phyloP scores from a whole-genome alignment of 2,888 invertebrate genomes.

The Ophion obscuratus region DNA sequence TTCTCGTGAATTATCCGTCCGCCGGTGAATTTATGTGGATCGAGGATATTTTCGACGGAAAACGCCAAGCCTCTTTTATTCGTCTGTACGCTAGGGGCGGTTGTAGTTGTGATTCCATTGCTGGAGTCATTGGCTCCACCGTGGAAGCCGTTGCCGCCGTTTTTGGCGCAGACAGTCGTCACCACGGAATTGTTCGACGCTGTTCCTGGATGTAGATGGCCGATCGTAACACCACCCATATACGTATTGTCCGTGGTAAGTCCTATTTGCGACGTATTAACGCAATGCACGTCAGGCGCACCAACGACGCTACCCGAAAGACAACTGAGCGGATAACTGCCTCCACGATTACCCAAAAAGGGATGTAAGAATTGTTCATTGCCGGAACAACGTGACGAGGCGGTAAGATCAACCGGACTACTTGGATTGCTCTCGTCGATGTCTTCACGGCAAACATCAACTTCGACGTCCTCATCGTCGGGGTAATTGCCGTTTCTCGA shows the following conservation, averaged over 20 bases:
- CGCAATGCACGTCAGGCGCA: constrained; percentile 59
- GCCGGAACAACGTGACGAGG: constrained; percentile 77
- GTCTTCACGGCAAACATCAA: constrained; percentile 78
- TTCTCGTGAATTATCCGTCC: constrained; percentile 78
- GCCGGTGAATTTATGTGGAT: constrained; percentile 96
- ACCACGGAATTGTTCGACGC: constrained; percentile 75
- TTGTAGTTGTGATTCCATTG: constrained; percentile 76
- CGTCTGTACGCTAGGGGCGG: constrained; percentile 85
- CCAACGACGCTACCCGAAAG: constrained; percentile 74
- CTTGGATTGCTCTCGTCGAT: constrained; percentile 81
- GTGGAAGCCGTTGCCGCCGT: constrained; percentile 70
- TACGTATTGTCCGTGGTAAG: constrained; percentile 58
- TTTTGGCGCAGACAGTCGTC: constrained; percentile 74
- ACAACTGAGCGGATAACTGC: constrained; percentile 76
- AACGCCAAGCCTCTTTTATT: constrained; percentile 91
- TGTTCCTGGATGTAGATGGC: constrained; percentile 61
- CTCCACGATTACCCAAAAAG: constrained; percentile 72
- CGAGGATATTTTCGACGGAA: constrained; percentile 95
- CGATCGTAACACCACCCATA: constrained; percentile 50
- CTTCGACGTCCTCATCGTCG: constrained; percentile 79
- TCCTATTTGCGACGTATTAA: constrained; percentile 46
- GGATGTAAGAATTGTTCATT: constrained; percentile 77
- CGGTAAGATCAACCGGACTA: constrained; percentile 84
- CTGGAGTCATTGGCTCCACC: constrained; percentile 72
- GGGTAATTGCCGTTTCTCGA: constrained; percentile 75